Base-by-base conservation (phyloP, 2,113 vertebrate species). In the Marmota monax region DNA sequence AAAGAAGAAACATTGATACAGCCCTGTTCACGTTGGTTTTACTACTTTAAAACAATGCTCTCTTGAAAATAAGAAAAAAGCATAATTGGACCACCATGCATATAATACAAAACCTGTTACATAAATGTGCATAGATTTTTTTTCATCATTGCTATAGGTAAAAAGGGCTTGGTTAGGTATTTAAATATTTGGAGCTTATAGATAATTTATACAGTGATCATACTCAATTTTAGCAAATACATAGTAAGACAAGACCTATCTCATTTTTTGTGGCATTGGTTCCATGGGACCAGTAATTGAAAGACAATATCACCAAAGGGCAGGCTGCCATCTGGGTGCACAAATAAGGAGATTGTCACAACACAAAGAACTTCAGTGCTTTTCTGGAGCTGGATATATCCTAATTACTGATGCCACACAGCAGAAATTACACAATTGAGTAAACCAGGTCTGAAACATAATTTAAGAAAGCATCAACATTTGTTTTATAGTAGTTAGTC, bases 1-100 rank as follows among this genome's bases (percentile, higher is more conserved):
- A 80, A 45, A 90, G 63, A 58, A 93, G 94, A 90, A 94, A 95
- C 65, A 51, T 4, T 18, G 72, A 48, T 79, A 42, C 14, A 61
- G 84, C 42, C 61, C n/a, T 42, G 4, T 82, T 95, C 39, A 67
- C 91, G 76, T 96, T 94, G 9, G 56, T 87, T 63, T 97, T 95
- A 80, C 83, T 76, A 72, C 77, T 95, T 92, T 77, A 88, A 92
- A 77, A 97, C 56, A 96, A 65, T 87, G 74, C 80, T 96, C 95
- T 87, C 32, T 97, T 97, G 17, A 11, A 96, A 96, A 88, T 80
- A 69, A 83, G 20, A 11, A 96, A 96, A 87, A 78, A 69, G 83
- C 88, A 69, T 78, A 83, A 90, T 63, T 3, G 83, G 87, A 53
- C 32, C 63, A 53, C 25, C 63, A 51, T 76, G 25, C 45, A 17